A percentile compares a stretch with the other conserved stretches of the same genome.
These are phyloP conservation scores for Gopherus flavomarginatus DNA, from an alignment of 2,113 vertebrate genomes.

Conservation along the genomic window DNA sequence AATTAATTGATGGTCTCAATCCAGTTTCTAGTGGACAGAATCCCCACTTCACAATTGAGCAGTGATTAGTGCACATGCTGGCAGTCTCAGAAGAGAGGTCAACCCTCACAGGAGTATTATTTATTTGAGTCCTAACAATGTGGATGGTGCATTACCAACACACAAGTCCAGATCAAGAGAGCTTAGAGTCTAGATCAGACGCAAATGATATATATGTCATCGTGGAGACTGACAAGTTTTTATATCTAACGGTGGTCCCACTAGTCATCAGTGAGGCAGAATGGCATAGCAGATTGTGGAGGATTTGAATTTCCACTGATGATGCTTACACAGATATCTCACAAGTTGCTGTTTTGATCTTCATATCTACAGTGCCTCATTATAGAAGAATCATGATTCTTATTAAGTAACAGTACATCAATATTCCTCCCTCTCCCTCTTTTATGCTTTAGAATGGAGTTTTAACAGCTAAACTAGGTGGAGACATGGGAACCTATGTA, in stretches of 20 bases:
- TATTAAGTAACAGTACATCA: neutral
- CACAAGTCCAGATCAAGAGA: neutral
- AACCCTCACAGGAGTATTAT: neutral
- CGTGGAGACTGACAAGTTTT: neutral
- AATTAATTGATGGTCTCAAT: neutral
- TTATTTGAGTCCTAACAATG: neutral
- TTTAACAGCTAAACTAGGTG: conserved; percentile 89
- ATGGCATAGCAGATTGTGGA: neutral
- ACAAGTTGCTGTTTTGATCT: neutral
- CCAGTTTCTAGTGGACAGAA: neutral
- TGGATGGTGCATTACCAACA: neutral
- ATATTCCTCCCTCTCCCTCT: neutral
- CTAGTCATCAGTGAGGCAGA: neutral
- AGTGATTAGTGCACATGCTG: neutral
- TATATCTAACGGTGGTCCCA: neutral
- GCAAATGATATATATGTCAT: neutral
- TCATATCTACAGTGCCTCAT: neutral
- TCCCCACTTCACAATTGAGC: neutral
- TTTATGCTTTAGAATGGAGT: conserved; percentile 86
- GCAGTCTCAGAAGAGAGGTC: neutral
- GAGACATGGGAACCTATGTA: conserved; percentile 91
- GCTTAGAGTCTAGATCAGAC: neutral
- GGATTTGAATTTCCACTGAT: neutral
- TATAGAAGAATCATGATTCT: neutral
- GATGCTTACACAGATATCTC: neutral